phyloP scores from a whole-genome alignment of 2,797 vertebrate species.

The Acipenser transmontanus region DNA sequence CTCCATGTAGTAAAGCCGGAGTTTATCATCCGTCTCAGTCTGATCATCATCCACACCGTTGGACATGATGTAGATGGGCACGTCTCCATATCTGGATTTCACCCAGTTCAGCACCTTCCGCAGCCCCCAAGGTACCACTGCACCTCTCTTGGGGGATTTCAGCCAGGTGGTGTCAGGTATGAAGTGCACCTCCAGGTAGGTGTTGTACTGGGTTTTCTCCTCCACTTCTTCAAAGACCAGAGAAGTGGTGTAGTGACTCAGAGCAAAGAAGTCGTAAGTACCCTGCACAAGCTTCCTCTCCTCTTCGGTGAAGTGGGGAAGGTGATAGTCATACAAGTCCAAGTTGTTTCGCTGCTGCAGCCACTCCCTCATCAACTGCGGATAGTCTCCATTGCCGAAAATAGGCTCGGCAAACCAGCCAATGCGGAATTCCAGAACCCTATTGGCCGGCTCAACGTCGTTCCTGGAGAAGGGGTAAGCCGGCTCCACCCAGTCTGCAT shows the following conservation, averaged over 20 bases:
- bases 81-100: conserved; percentile 63
- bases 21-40: conserved; percentile 65
- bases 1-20: conserved; percentile 82
- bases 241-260: conserved; percentile 87
- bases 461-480: conserved; percentile 80
- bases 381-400: conserved; percentile 87
- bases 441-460: conserved; percentile 74
- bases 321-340: conserved; percentile 62
- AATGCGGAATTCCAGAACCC: conserved; percentile 79
- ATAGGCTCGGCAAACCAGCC: conserved; percentile 92
- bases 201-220: conserved; percentile 71
- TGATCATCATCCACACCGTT: conserved; percentile 82
- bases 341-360: conserved; percentile 66
- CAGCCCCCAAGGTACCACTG: conserved; percentile 90
- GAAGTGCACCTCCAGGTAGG: conserved; percentile 76
- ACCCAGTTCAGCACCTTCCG: conserved; percentile 87
- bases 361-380: conserved; percentile 80
- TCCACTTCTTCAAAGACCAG: conserved; percentile 83
- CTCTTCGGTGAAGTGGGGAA: conserved; percentile 81
- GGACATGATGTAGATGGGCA: conserved; percentile 80
- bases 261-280: conserved; percentile 86
- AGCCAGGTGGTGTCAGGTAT: conserved; percentile 91
- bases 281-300: conserved; percentile 72
- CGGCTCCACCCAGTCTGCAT: conserved; percentile 90
- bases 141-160: conserved; percentile 65